These are phyloP conservation scores for Siphlonurus alternatus DNA, from an alignment of 2,888 invertebrate species.

Conservation along the genomic window DNA sequence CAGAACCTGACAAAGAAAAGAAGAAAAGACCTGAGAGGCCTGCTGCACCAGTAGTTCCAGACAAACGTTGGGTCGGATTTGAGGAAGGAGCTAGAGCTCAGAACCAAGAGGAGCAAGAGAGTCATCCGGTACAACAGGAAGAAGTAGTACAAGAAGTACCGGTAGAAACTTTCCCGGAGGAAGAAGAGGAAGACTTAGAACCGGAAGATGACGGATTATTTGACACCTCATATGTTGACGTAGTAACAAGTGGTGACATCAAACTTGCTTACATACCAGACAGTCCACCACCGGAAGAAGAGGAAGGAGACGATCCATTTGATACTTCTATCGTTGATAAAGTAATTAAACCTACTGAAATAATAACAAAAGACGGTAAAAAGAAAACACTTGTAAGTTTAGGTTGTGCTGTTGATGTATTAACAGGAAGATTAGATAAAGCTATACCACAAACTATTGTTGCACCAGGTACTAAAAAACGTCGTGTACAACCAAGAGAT, in stretches of 20 bases:
- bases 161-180: slow-evolving; percentile 48
- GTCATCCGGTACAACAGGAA: slow-evolving; percentile 24
- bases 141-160: slow-evolving; percentile 28
- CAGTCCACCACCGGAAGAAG: slow-evolving; percentile 47
- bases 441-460: slow-evolving; percentile 5
- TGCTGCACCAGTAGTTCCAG: not conserved
- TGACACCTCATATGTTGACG: slow-evolving; percentile 76
- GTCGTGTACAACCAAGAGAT: not conserved
- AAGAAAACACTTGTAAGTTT: slow-evolving; percentile 52
- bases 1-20: slow-evolving; percentile 1
- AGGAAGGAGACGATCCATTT: slow-evolving; percentile 52
- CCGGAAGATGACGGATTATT: slow-evolving; percentile 71
- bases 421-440: slow-evolving; percentile 67
- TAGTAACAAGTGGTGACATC: slow-evolving; percentile 68
- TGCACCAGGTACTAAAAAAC: slow-evolving; percentile 13
- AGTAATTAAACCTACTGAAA: slow-evolving; percentile 38
- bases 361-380: slow-evolving; percentile 41
- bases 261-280: slow-evolving; percentile 76
- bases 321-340: slow-evolving; percentile 78
- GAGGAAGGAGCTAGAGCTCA: slow-evolving; percentile 2
- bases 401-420: slow-evolving; percentile 72
- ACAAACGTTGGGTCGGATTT: slow-evolving; percentile 7
- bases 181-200: slow-evolving; percentile 51
- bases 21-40: not conserved
- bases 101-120: slow-evolving; percentile 19